These are phyloP conservation scores for Tetraodon nigroviridis DNA, from an alignment of 2,113 vertebrate genomes.

Conservation along the genomic window DNA sequence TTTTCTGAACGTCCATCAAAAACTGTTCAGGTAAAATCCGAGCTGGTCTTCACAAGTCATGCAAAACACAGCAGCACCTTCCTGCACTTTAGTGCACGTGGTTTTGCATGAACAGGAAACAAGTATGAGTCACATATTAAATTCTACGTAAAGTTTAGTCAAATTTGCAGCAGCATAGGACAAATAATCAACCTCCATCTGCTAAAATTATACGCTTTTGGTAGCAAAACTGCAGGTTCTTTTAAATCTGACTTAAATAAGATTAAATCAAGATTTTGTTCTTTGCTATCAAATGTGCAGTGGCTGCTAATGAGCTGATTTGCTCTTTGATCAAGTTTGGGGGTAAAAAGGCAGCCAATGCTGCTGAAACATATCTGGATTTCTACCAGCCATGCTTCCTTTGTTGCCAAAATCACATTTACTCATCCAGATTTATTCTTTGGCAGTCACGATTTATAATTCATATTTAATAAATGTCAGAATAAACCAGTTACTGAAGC, in stretches of 20 bases:
- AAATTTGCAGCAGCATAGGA: too few relatives aligned
- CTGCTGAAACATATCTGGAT: constrained; percentile 28
- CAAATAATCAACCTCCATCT: too few relatives aligned
- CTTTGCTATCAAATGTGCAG: background rate
- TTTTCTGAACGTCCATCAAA: constrained; percentile 11
- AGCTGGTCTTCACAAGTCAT: constrained; percentile 6
- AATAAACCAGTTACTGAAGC: constrained; percentile 5
- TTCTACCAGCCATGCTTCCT: constrained; percentile 23
- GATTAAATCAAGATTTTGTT: constrained; percentile 1
- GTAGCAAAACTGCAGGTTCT: too few relatives aligned
- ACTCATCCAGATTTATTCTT: constrained; percentile 23
- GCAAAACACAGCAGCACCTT: constrained; percentile 5
- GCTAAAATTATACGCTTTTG: too few relatives aligned
- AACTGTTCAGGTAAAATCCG: constrained; percentile 4
- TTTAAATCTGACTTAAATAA: background rate
- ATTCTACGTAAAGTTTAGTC: too few relatives aligned
- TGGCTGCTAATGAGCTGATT: background rate
- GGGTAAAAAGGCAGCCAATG: background rate
- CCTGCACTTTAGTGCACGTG: background rate
- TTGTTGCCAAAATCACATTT: constrained; percentile 1
- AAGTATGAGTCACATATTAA: too few relatives aligned
- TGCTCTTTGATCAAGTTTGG: background rate
- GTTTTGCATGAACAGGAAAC: constrained; percentile 33
- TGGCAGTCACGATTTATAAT: constrained; percentile 1
- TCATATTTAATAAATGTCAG: background rate